Conservation (phyloP, 2,797 vertebrate genomes). For the Poecilia velifera region DNA sequence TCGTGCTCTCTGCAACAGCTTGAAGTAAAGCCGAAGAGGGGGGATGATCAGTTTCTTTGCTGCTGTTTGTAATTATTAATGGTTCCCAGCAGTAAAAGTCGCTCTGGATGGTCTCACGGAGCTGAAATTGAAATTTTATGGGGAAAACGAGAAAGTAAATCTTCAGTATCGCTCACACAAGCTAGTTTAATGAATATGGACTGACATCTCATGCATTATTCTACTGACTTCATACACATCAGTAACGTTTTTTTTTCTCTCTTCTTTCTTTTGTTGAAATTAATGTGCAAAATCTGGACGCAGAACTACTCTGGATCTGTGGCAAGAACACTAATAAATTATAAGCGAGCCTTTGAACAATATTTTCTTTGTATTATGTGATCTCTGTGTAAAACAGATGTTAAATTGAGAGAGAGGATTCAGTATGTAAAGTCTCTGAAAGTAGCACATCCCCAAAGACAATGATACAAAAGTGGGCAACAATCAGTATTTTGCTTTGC, state of each 20-base stretch:
- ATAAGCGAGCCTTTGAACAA: constrained; percentile 33
- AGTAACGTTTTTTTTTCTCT: constrained; percentile 12
- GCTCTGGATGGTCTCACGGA: constrained; percentile 5
- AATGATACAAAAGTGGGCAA: neutral
- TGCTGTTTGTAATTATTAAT: constrained; percentile 32
- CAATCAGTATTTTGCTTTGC: constrained; percentile 3
- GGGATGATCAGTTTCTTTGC: constrained; percentile 42
- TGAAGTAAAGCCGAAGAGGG: constrained; percentile 10
- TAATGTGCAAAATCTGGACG: constrained; percentile 39
- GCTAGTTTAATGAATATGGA: constrained; percentile 21
- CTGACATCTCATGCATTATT: constrained; percentile 18
- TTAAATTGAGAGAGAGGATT: constrained; percentile 15
- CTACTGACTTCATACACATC: constrained; percentile 31
- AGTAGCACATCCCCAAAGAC: constrained; percentile 4
- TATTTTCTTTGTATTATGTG: constrained; percentile 23
- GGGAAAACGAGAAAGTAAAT: constrained; percentile 16
- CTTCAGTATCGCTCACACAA: constrained; percentile 28
- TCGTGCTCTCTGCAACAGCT: constrained; percentile 13
- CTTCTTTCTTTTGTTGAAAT: constrained; percentile 25
- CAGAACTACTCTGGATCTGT: constrained; percentile 40
- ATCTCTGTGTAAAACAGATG: constrained; percentile 9
- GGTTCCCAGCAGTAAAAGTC: constrained; percentile 11
- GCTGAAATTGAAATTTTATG: constrained; percentile 14
- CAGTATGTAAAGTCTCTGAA: constrained; percentile 11
- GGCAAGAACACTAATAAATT: constrained; percentile 37